Evolutionary conservation across 2,797 vertebrate species (phyloP).

Genomic region (Eospalax fontanierii): DNA sequence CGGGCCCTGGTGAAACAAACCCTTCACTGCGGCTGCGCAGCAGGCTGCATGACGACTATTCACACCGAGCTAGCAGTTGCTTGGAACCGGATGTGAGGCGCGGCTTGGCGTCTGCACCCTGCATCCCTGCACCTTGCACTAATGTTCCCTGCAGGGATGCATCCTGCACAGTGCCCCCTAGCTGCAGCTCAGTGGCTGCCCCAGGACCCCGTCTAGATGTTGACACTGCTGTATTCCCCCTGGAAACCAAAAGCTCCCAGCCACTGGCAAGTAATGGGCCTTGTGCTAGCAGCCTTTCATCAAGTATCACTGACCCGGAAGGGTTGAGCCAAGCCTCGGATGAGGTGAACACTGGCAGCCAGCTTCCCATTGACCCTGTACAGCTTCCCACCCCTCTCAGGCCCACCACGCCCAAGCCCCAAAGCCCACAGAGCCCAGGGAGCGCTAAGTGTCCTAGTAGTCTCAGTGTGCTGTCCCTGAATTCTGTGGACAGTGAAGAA

Average conservation of each 20-base stretch:
- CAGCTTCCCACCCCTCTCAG: conserved; percentile 71
- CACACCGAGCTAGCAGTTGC: conserved; percentile 90
- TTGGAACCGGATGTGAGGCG: conserved; percentile 88
- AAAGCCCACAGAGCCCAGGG: conserved; percentile 87
- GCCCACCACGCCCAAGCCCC: conserved; percentile 90
- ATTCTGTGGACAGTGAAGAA: conserved; percentile 88
- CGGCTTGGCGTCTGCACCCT: background rate
- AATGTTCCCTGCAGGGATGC: too few species aligned
- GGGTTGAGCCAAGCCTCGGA: conserved; percentile 73
- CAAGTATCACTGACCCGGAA: conserved; percentile 81
- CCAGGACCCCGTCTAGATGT: conserved; percentile 55
- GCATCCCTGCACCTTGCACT: background rate
- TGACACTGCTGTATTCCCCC: conserved; percentile 55
- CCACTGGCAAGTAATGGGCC: background rate
- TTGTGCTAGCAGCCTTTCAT: conserved; percentile 24
- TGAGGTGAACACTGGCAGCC: conserved; percentile 74
- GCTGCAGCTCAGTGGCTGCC: background rate
- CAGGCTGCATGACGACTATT: conserved; percentile 97
- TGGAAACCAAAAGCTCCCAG: conserved; percentile 68
- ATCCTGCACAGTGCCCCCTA: background rate
- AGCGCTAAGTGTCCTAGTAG: conserved; percentile 79
- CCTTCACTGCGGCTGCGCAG: conserved; percentile 87
- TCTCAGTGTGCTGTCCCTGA: conserved; percentile 89
- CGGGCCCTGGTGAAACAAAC: conserved; percentile 67
- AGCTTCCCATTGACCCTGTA: conserved; percentile 72